Percentiles rank a stretch among this genome's conserved stretches.
Conservation (phyloP, 2,797 vertebrate species). For the Tangara arthus region DNA sequence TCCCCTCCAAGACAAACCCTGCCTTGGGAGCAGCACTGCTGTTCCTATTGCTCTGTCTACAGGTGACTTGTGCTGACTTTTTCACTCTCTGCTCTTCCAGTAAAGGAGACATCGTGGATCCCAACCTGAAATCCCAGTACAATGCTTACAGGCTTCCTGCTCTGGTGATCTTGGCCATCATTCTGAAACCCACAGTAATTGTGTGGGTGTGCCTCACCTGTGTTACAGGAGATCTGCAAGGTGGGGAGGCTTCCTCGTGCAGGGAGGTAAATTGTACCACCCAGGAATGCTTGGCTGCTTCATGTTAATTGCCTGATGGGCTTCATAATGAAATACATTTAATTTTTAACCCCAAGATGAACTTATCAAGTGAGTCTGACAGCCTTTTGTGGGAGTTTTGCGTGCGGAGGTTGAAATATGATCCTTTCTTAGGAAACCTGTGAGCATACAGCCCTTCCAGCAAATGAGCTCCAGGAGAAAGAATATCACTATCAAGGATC, state of each 20-base stretch:
- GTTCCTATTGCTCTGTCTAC: not conserved
- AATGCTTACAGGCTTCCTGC: constrained; percentile 67
- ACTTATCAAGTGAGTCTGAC: not conserved
- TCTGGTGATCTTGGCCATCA: constrained; percentile 69
- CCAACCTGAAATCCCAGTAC: constrained; percentile 69
- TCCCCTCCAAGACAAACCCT: not conserved
- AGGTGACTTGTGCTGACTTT: not conserved
- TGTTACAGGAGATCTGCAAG: not conserved
- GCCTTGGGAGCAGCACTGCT: not conserved
- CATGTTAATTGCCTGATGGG: not conserved
- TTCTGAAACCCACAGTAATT: constrained; percentile 83
- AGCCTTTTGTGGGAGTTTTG: not conserved
- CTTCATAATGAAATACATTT: not conserved
- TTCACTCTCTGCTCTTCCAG: constrained; percentile 57
- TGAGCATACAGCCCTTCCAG: not conserved
- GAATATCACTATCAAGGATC: not conserved
- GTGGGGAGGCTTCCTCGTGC: not conserved
- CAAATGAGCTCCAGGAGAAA: not conserved
- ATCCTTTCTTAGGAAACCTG: not conserved
- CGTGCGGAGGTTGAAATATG: not conserved
- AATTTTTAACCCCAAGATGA: not conserved
- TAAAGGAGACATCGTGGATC: constrained; percentile 77
- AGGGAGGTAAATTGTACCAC: not conserved
- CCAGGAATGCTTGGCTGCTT: not conserved
- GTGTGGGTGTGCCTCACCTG: not conserved